Percentiles rank a stretch among this genome's conserved stretches.
phyloP scores from a whole-genome alignment of 1,140 invertebrate genomes.

The Bathynomus jamesi region DNA sequence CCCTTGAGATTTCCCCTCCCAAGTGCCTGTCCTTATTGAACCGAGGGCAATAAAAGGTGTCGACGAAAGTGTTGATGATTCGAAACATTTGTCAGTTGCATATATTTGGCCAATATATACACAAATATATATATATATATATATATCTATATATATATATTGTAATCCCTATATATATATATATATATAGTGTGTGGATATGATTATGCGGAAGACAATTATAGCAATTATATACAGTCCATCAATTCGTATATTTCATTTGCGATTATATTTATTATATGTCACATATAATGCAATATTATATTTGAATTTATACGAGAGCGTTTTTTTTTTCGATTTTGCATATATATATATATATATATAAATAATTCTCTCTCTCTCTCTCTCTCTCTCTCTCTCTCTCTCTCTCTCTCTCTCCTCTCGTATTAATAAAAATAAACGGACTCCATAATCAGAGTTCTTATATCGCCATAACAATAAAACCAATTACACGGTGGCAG shows the following conservation, averaged over 20 bases:
- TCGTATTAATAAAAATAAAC: not conserved
- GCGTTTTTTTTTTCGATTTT: too few relatives aligned
- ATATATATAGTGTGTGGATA: not conserved
- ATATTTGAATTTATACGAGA: too few relatives aligned
- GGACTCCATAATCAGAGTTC: not conserved
- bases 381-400: too few relatives aligned
- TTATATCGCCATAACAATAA: conserved; percentile 1
- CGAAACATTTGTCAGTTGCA: not conserved
- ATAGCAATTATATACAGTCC: too few relatives aligned
- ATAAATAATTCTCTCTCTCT: too few relatives aligned
- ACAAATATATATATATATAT: not conserved
- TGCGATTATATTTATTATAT: too few relatives aligned
- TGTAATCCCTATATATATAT: not conserved
- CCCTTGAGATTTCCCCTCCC: not conserved
- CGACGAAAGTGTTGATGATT: not conserved
- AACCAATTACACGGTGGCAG: not conserved
- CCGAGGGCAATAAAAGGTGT: not conserved
- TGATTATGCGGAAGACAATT: not conserved
- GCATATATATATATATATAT: too few relatives aligned
- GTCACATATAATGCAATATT: too few relatives aligned
- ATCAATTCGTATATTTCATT: too few relatives aligned
- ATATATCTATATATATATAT: not conserved
- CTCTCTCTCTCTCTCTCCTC: too few relatives aligned
- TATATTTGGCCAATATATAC: too few relatives aligned
- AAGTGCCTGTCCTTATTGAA: not conserved